Evolutionary conservation across 2,113 vertebrate genomes (phyloP), one percentile per base, ranked within the genome.

Genomic region (Nerophis lumbriciformis): DNA sequence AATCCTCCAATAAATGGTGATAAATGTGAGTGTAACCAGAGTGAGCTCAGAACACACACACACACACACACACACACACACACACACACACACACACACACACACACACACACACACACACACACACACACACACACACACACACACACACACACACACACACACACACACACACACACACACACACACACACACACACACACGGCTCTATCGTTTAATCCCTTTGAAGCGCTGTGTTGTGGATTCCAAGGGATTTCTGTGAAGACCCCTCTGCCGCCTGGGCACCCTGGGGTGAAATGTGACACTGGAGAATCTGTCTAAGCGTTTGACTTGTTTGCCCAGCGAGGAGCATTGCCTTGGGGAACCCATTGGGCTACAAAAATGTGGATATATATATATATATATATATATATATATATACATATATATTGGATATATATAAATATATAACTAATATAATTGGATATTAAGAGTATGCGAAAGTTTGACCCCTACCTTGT

Each of bases 271-370:
- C 65, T 54, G 56, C 53, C 53, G 70, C 61, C 56, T 73, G 71
- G 69, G 62, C 72, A 61, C 38, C 60, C 52, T 45, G 15, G 63
- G 35, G 64, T 0, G 73, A 80, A 85, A 81, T 54, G 61, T 65
- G 80, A 87, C 66, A 76, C 81, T 67, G 56, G 59, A 77, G 68
- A 76, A 68, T 62, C 56, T 77, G 62, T 65, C 45, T 6, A n/a
- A 66, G 65, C 55, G 38, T 51, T 71, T 65, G 57, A 63, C 68
- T 75, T 74, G 65, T 63, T 56, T 65, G 16, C 52, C 61, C 54
- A 50, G 51, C 12, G 8, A 15, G 35, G 5, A 66, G 55, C 39
- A 51, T 45, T 71, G 68, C 42, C 21, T 19, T 19, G 19, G 19
- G 19, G 53, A 5, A 38, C 50, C 2, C 48, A 42, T 19, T 19